Evolutionary conservation across 2,888 invertebrate genomes (phyloP).

Genomic region (Lasius platythorax): DNA sequence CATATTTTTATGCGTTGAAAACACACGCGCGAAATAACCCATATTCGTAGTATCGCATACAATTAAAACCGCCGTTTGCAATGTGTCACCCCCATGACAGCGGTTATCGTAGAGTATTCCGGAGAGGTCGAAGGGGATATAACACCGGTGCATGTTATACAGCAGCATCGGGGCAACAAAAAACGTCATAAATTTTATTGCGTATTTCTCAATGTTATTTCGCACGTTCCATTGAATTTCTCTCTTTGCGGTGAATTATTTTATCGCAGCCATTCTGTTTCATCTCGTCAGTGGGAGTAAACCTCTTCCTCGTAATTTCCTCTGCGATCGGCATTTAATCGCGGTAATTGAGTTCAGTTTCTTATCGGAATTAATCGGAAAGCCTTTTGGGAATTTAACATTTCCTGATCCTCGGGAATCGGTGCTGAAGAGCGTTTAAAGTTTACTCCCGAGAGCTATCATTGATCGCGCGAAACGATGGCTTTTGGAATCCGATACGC

Average conservation of each 20-base stretch:
- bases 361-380: constrained; percentile 30
- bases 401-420: background rate
- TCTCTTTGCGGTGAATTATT: constrained; percentile 35
- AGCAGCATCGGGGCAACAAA: constrained; percentile 10
- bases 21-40: constrained; percentile 3
- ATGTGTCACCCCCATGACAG: constrained; percentile 41
- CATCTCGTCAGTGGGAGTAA: background rate
- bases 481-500: constrained; percentile 29
- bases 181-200: constrained; percentile 38
- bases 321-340: background rate
- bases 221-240: constrained; percentile 34
- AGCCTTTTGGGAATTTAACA: background rate
- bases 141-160: constrained; percentile 20
- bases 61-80: constrained; percentile 43
- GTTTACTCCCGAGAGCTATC: constrained; percentile 33
- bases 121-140: background rate
- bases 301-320: background rate
- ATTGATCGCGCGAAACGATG: constrained; percentile 8
- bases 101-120: constrained; percentile 26
- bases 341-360: constrained; percentile 2
- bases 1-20: constrained; percentile 35
- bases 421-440: constrained; percentile 18
- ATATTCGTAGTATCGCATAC: constrained; percentile 18
- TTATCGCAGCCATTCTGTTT: constrained; percentile 7
- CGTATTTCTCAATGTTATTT: constrained; percentile 39